Evolutionary conservation across 2,797 vertebrate species (phyloP).

Genomic region (Philypnodon macrostomus): DNA sequence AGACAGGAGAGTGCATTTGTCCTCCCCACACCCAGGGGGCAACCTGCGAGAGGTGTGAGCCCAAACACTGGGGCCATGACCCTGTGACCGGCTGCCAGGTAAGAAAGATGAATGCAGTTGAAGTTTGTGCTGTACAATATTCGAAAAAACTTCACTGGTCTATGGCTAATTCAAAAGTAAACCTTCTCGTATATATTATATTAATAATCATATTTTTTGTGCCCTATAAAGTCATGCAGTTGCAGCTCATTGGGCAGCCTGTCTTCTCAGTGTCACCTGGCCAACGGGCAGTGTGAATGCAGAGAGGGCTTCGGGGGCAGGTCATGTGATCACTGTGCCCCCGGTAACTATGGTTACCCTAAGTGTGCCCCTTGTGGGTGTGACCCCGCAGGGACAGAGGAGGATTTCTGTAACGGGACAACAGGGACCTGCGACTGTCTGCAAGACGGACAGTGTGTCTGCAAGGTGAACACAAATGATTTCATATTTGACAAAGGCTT

Average conservation of each 20-base stretch:
- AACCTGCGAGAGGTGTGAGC: conserved; percentile 83
- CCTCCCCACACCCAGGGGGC: conserved; percentile 82
- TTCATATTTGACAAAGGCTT: not conserved
- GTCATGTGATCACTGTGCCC: conserved; percentile 79
- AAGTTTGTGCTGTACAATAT: no score
- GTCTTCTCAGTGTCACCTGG: conserved; percentile 73
- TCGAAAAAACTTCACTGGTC: no score
- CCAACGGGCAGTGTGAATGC: conserved; percentile 84
- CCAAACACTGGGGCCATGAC: conserved; percentile 83
- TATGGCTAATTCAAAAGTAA: no score
- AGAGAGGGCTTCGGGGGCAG: conserved; percentile 74
- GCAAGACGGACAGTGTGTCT: conserved; percentile 80
- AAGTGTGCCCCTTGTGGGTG: conserved; percentile 85
- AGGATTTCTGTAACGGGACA: conserved; percentile 73
- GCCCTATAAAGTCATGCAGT: conserved; percentile 80
- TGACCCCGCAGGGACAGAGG: conserved; percentile 79
- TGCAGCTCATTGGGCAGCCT: conserved; percentile 82
- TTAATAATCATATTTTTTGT: no score
- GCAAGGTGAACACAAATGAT: conserved; percentile 79
- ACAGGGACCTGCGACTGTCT: conserved; percentile 82
- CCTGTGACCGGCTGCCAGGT: conserved; percentile 86
- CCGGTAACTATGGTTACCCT: conserved; percentile 85
- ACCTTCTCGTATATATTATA: no score
- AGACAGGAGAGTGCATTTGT: conserved; percentile 87
- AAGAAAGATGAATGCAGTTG: no score